Percentiles rank a stretch among this genome's conserved stretches.
These are phyloP conservation scores for Tipula helvola DNA, from an alignment of 2,888 invertebrate species.

Conservation along the genomic window DNA sequence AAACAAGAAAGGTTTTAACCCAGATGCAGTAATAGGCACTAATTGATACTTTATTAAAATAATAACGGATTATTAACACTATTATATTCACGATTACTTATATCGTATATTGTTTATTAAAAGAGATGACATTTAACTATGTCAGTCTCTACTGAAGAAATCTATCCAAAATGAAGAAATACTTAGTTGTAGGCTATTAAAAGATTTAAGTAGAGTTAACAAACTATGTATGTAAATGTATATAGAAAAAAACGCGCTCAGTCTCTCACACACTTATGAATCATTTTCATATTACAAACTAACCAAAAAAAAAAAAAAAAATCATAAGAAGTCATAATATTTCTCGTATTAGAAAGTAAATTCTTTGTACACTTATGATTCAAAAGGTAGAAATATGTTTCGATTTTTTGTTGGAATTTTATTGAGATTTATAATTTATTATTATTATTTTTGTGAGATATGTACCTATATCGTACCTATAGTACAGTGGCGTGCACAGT, in stretches of 20 bases:
- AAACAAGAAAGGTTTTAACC: not conserved
- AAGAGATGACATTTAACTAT: not conserved
- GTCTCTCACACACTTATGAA: not conserved
- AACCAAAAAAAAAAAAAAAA: not conserved
- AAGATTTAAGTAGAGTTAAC: not conserved
- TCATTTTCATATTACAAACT: not conserved
- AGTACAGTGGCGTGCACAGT: not conserved
- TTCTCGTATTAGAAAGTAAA: not conserved
- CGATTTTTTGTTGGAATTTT: not conserved
- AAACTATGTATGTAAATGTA: not conserved
- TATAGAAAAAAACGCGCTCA: not conserved
- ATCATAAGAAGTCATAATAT: not conserved
- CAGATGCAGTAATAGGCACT: not conserved
- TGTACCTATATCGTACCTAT: not conserved
- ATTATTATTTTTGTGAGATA: not conserved
- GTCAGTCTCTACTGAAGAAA: not conserved
- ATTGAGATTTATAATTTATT: not conserved
- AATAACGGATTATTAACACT: not conserved
- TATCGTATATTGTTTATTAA: not conserved
- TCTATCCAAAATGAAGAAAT: not conserved
- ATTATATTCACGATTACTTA: not conserved
- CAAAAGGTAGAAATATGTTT: not conserved
- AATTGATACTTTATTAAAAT: not conserved
- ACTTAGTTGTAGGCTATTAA: not conserved
- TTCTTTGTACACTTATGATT: not conserved